Base-by-base conservation (phyloP, 2,888 invertebrate species). In the Hirudinaria manillensis region DNA sequence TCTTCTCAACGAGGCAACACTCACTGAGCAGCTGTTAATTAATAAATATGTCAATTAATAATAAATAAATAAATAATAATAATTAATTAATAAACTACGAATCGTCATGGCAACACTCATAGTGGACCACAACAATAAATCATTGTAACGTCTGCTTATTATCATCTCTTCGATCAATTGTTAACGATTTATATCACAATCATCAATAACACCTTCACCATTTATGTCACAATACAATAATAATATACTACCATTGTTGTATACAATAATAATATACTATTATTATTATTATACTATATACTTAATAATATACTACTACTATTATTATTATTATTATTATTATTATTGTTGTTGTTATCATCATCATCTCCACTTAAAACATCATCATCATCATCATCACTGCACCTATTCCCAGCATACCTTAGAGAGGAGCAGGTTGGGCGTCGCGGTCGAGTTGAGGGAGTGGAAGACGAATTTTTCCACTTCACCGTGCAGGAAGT, bases 401-500 rank as follows among this genome's bases (percentile, higher is more conserved):
- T 13, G 53, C 21, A 53, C 53, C 13, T 53, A 16, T n/a, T 19
- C 70, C 19, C 21, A 70, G 21, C 24, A 3, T 13, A 75, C 75
- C 71, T 75, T 70, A n/a, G n/a, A 19, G 29, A 75, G 71, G 61
- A 75, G 61, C 29, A 72, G 72, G 66, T 72, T 29, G 32, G 21
- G 34, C 2, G 51, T 21, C 6, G n/a, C 27, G 6, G 36, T 3
- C 29, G 36, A 51, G 32, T 68, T 34, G 67, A 93, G 89, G 82
- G 92, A 91, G 86, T 90, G 88, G 77, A 88, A 88, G 81, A 94
- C 87, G 84, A 92, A 91, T 85, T 90, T 89, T 85, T 91, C 83
- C 80, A 93, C 91, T 87, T 93, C 92, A 80, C 91, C 91, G 87
- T 97, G 96, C 84, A 97, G 89, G 88, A 97, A 95, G 88, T 94